These are phyloP conservation scores for Philaethria dido DNA, from an alignment of 2,888 invertebrate genomes.

Conservation along the genomic window DNA sequence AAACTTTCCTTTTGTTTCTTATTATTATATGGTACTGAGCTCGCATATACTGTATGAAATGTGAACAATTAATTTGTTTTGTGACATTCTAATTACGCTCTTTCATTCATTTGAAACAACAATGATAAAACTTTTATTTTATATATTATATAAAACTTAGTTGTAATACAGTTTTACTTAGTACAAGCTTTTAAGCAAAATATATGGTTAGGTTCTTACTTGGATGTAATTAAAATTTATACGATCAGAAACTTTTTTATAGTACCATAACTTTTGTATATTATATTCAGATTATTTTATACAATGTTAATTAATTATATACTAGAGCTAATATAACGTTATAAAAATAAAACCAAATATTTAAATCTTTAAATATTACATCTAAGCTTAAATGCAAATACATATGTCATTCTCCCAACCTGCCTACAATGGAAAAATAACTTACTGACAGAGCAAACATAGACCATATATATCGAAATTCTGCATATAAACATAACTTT, in stretches of 20 bases:
- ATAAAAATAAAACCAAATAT: too few species aligned
- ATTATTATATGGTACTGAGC: conserved; percentile 19
- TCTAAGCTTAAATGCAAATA: too few species aligned
- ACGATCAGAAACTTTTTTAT: conserved; percentile 1
- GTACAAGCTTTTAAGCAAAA: neutral
- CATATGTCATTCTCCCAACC: too few species aligned
- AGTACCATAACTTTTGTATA: neutral
- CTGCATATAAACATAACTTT: too few species aligned
- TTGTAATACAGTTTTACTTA: neutral
- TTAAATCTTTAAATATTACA: too few species aligned
- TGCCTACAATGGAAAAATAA: too few species aligned
- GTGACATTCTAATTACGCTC: conserved; percentile 23
- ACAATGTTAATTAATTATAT: too few species aligned
- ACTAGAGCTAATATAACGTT: too few species aligned
- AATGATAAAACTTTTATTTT: conserved; percentile 4
- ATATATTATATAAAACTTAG: neutral
- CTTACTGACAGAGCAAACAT: too few species aligned
- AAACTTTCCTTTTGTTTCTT: conserved; percentile 36
- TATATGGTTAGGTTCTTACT: neutral
- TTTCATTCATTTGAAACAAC: conserved; percentile 16
- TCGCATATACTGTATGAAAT: conserved; percentile 23
- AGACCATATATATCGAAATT: too few species aligned
- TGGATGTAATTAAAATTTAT: neutral
- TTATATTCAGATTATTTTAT: too few species aligned
- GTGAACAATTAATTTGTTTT: conserved; percentile 22